These are phyloP conservation scores for Megalurothrips usitatus DNA, from an alignment of 2,888 invertebrate species.

Conservation along the genomic window DNA sequence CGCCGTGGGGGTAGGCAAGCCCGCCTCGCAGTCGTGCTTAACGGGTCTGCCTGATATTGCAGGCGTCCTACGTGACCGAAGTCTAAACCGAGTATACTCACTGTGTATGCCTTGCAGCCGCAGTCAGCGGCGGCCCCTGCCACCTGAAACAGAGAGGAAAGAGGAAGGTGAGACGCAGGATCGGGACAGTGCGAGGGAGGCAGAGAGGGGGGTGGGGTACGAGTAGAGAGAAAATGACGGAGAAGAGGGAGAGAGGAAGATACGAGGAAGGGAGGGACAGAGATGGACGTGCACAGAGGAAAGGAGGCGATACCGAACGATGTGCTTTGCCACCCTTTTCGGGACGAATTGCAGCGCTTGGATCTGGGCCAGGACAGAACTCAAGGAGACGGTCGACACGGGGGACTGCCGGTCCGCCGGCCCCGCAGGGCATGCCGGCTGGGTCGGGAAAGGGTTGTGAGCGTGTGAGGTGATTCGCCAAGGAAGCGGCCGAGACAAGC, in stretches of 20 bases:
- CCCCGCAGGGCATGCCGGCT: no score
- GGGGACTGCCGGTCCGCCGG: no score
- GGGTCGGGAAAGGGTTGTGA: background rate
- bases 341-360: background rate
- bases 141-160: constrained; percentile 1
- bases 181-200: no score
- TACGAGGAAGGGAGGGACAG: background rate
- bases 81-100: background rate
- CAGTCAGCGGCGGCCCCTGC: constrained; percentile 3
- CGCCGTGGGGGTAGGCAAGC: no score
- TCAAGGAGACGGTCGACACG: background rate
- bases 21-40: no score
- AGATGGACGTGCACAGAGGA: background rate
- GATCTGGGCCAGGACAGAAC: background rate
- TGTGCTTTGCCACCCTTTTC: constrained; percentile 1
- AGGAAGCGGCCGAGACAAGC: no score
- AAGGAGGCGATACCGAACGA: background rate
- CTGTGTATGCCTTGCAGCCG: constrained; percentile 10
- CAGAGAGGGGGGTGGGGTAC: no score
- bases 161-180: background rate
- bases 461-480: no score
- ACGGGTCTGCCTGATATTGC: no score
- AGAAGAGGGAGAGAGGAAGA: no score
- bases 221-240: no score
- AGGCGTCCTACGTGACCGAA: no score